Percentiles rank a stretch among this genome's conserved stretches.
phyloP scores from a whole-genome alignment of 2,797 vertebrate genomes.

The Neopelma chrysocephalum region DNA sequence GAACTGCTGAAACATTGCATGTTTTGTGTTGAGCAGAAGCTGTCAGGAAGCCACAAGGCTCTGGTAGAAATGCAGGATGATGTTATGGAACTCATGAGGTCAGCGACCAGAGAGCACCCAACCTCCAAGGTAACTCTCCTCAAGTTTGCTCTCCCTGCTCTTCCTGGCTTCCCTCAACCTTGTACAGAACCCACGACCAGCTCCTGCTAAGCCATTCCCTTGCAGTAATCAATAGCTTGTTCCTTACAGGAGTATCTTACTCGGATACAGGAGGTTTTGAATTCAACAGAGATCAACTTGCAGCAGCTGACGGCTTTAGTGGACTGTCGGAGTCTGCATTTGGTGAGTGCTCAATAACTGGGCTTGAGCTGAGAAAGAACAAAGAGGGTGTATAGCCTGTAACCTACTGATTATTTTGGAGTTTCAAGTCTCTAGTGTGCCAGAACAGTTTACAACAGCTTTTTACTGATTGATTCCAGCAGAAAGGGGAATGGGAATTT shows the following conservation, averaged over 20 bases:
- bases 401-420: not conserved
- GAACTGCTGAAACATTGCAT: not conserved
- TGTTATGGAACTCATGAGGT: conserved; percentile 86
- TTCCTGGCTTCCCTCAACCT: not conserved
- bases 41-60: conserved; percentile 96
- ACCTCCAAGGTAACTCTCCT: conserved; percentile 83
- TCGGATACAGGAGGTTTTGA: conserved; percentile 89
- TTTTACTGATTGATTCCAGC: not conserved
- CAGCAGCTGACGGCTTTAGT: conserved; percentile 97
- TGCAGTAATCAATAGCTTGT: not conserved
- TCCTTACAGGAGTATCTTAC: conserved; percentile 83
- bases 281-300: conserved; percentile 91
- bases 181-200: not conserved
- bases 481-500: not conserved
- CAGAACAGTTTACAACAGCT: not conserved
- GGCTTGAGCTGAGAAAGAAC: not conserved
- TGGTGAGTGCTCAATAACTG: conserved; percentile 82
- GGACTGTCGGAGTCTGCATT: conserved; percentile 95
- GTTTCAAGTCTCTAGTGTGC: not conserved
- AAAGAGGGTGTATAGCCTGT: not conserved
- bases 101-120: conserved; percentile 82
- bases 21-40: conserved; percentile 83
- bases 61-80: conserved; percentile 98
- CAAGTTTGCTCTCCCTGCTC: not conserved
- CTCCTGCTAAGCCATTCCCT: not conserved